Conservation (phyloP, 2,888 invertebrate species). For the Coecobrya sp. region DNA sequence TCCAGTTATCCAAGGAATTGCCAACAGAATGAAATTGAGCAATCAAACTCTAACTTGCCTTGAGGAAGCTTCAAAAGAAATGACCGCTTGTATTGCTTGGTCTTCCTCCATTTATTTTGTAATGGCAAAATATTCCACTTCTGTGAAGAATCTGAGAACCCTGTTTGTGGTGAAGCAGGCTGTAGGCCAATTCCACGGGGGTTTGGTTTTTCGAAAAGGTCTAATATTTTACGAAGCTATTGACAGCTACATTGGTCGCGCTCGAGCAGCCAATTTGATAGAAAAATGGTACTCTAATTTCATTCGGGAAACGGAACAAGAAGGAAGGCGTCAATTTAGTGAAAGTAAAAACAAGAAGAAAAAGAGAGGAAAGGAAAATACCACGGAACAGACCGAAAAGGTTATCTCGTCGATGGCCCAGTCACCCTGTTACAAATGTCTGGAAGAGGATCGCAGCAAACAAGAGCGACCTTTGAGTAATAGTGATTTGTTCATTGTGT, state of each 20-base stretch:
- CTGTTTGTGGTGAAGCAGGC: conserved; percentile 1
- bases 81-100: conserved; percentile 55
- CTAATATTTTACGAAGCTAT: conserved; percentile 15
- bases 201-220: conserved; percentile 21
- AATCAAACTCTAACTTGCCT: conserved; percentile 6
- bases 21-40: conserved; percentile 33
- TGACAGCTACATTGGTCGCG: conserved; percentile 17
- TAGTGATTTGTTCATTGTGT: conserved; percentile 32
- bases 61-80: conserved; percentile 8
- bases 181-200: background rate
- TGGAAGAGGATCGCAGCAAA: too few species aligned
- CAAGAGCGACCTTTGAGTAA: conserved; percentile 16
- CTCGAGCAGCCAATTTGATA: conserved; percentile 23
- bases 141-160: background rate
- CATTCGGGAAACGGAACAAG: background rate
- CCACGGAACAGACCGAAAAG: background rate
- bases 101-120: background rate
- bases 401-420: background rate
- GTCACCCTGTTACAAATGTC: too few species aligned
- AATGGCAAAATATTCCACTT: conserved; percentile 38
- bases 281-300: background rate
- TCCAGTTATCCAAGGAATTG: conserved; percentile 59
- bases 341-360: background rate
- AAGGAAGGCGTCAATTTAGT: background rate
- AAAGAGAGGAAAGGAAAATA: background rate